Evolutionary conservation across 2,888 invertebrate species (phyloP), one percentile per base, ranked within the genome.

Genomic region (Agrotis ipsilon): DNA sequence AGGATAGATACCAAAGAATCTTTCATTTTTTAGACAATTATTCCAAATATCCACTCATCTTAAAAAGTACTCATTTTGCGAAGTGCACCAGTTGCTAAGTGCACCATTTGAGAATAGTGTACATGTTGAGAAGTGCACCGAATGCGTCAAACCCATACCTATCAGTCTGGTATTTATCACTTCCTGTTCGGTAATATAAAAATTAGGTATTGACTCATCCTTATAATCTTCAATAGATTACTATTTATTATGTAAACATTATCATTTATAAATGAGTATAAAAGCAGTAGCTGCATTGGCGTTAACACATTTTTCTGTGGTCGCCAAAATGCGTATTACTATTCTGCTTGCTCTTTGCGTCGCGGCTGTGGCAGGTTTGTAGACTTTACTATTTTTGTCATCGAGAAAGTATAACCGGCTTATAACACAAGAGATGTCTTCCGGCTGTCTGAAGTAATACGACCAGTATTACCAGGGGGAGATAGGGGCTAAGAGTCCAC

Each of bases 341-440:
- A 59, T 5, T 70, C 16, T 77, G 58, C 54, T 77, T 5, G 62
- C 62, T 13, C 59, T 75, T 49, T 70, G 45, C 49, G 3, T 77
- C 19, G 59, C 58, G 87, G 89, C 90, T 57, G 89, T 91, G 13
- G 91, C 91, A 46, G 88, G 91, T 27, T 75, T 88, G 92, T 83
- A 80, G 82, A 81, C 88, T 87, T 27, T 32, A 19, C 11, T n/a
- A 19, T 7, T 39, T 39, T 39, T 39, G 39, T 11, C 9, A 24
- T 3, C 1, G 16, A 7, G 0, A 24, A 24, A 52, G 18, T 24
- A 9, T 24, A 6, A 3, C 18, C 18, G 16, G 52, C 52, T 16
- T 24, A 52, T 3, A 52, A 24, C 2, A 24, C 52, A 24, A 24
- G 24, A 3, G 16, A 16, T 3, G 16, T 24, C 24, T 52, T 52